Evolutionary conservation across 2,113 vertebrate species (phyloP).

Genomic region (Corythaeola cristata): DNA sequence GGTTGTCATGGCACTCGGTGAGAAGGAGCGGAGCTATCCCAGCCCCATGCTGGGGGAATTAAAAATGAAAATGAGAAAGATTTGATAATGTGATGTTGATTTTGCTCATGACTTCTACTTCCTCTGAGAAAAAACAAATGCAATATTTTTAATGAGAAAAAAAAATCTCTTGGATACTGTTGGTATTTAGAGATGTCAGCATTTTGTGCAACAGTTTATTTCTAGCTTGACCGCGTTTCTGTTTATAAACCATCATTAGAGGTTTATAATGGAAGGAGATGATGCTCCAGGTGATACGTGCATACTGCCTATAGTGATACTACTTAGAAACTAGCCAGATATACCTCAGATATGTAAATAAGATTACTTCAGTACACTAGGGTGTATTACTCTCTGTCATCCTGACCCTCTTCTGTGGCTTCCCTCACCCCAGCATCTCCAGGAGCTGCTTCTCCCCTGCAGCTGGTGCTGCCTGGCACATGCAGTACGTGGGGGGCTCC

Average conservation of each 20-base stretch:
- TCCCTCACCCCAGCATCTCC: not conserved
- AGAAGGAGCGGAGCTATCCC: not conserved
- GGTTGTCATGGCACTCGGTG: not conserved
- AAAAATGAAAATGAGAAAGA: slow-evolving; percentile 43
- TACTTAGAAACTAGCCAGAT: not conserved
- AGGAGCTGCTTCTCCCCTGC: not conserved
- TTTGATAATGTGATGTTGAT: not conserved
- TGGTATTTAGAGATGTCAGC: slow-evolving; percentile 15
- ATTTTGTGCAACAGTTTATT: slow-evolving; percentile 7
- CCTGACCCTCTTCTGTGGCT: not conserved
- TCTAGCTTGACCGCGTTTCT: not conserved
- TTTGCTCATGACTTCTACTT: slow-evolving; percentile 12
- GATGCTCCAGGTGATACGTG: not conserved
- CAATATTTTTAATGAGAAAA: slow-evolving; percentile 15
- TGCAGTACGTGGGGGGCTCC: not conserved
- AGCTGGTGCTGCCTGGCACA: accelerated
- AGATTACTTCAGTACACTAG: not conserved
- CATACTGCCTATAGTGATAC: not conserved
- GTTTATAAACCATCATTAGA: slow-evolving; percentile 27
- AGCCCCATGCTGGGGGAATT: not conserved
- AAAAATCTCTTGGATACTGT: not conserved
- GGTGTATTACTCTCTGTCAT: not conserved
- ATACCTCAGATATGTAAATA: not conserved
- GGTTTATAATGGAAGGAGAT: not conserved
- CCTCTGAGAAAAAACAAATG: slow-evolving; percentile 23